Evolutionary conservation across 2,888 invertebrate species (phyloP).

Genomic region (Merodon equestris): DNA sequence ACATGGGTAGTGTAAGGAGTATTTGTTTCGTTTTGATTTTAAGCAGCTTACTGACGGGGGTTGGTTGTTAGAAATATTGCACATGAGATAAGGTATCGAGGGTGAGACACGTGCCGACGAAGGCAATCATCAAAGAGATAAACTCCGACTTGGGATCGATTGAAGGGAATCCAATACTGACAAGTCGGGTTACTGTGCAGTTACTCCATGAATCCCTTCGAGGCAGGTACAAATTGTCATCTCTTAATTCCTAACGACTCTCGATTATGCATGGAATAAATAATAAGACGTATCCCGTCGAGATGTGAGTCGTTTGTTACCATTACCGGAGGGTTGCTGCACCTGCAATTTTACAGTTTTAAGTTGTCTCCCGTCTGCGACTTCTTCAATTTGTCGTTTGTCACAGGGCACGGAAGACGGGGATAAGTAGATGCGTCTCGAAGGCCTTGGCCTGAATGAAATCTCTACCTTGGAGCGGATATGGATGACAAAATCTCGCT

Average conservation of each 20-base stretch:
- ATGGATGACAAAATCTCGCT: neutral
- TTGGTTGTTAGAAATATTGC: neutral
- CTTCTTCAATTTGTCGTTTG: neutral
- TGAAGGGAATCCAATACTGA: slow-evolving; percentile 16
- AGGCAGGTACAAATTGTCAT: slow-evolving; percentile 47
- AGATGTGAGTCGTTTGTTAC: neutral
- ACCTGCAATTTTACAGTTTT: slow-evolving; percentile 28
- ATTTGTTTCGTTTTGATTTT: slow-evolving; percentile 40
- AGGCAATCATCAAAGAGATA: slow-evolving; percentile 63
- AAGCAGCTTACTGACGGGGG: slow-evolving; percentile 1
- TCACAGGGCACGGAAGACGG: neutral
- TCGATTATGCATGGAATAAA: slow-evolving; percentile 67
- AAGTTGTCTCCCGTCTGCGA: neutral
- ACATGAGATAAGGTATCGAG: too few relatives aligned
- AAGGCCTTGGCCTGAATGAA: slow-evolving; percentile 1
- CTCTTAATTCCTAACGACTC: slow-evolving; percentile 60
- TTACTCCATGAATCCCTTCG: too few relatives aligned
- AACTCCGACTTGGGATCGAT: slow-evolving; percentile 60
- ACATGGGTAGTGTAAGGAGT: slow-evolving; percentile 28
- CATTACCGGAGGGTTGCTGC: slow-evolving; percentile 12
- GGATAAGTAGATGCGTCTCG: slow-evolving; percentile 22
- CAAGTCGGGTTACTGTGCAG: too few relatives aligned
- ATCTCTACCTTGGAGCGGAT: neutral
- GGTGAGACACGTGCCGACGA: slow-evolving; percentile 48
- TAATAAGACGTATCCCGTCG: slow-evolving; percentile 42